These are phyloP conservation scores for Cardiocondyla obscurior DNA, from an alignment of 1,140 invertebrate genomes.

Conservation along the genomic window DNA sequence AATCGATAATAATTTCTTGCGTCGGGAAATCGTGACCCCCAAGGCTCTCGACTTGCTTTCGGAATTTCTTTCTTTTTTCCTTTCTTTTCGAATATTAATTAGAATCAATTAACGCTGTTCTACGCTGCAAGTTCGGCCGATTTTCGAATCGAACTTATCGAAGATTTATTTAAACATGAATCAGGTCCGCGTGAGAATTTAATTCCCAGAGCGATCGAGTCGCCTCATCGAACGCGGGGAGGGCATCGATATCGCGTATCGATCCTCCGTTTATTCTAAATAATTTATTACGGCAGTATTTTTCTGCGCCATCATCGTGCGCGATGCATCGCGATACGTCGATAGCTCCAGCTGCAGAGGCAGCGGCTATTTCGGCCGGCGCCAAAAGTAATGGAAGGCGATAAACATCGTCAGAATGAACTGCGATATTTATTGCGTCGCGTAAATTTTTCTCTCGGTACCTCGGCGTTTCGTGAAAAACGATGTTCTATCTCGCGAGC, in stretches of 20 bases:
- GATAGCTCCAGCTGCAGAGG: neutral
- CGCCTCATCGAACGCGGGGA: neutral
- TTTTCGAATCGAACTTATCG: no score
- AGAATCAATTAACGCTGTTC: no score
- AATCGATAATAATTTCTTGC: slow-evolving; percentile 1
- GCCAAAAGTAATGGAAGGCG: slow-evolving; percentile 55
- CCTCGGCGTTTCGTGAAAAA: neutral
- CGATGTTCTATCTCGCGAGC: neutral
- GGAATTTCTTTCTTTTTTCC: no score
- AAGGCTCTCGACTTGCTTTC: no score
- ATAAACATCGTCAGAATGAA: slow-evolving; percentile 55
- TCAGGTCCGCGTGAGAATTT: neutral
- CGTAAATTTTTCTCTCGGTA: slow-evolving; percentile 49
- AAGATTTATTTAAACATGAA: neutral
- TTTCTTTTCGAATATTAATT: no score
- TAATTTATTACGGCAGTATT: slow-evolving; percentile 48
- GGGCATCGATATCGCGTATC: slow-evolving; percentile 2
- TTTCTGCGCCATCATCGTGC: slow-evolving; percentile 37
- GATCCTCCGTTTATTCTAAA: slow-evolving; percentile 23
- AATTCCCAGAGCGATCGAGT: neutral
- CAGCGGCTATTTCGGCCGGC: slow-evolving; percentile 32
- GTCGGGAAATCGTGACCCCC: no score
- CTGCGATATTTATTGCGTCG: slow-evolving; percentile 36
- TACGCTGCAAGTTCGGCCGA: no score
- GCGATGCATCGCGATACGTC: slow-evolving; percentile 28